Percentiles rank a stretch among this genome's conserved stretches.
Evolutionary conservation across 2,797 vertebrate genomes (phyloP).

Genomic region (Epinephelus malabaricus): DNA sequence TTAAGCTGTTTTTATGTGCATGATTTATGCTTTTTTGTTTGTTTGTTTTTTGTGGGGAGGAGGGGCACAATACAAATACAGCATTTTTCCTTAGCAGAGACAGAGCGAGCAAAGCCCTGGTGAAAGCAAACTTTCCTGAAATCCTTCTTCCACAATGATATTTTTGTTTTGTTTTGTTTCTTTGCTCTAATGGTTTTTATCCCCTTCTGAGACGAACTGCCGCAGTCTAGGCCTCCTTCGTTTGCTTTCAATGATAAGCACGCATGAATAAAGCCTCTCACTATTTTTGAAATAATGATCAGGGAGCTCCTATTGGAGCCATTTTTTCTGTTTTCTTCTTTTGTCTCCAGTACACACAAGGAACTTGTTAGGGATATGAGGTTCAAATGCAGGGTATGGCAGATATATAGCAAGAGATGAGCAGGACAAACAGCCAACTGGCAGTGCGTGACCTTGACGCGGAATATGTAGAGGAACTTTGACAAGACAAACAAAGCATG

Average conservation of each 20-base stretch:
- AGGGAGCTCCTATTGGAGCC: slow-evolving; percentile 42
- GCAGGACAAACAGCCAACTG: slow-evolving; percentile 66
- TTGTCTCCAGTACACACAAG: slow-evolving; percentile 27
- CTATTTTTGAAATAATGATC: slow-evolving; percentile 71
- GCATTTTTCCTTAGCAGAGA: slow-evolving; percentile 25
- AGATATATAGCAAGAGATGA: slow-evolving; percentile 56
- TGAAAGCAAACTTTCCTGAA: slow-evolving; percentile 54
- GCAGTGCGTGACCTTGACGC: slow-evolving; percentile 77
- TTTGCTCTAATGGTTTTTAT: slow-evolving; percentile 65
- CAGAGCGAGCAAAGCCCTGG: slow-evolving; percentile 33
- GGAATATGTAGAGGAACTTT: slow-evolving; percentile 75
- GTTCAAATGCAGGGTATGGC: slow-evolving; percentile 48
- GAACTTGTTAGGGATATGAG: slow-evolving; percentile 55
- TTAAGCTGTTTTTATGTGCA: slow-evolving; percentile 16
- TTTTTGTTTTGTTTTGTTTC: slow-evolving; percentile 64
- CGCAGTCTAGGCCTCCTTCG: slow-evolving; percentile 50
- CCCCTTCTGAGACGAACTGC: slow-evolving; percentile 66
- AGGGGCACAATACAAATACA: slow-evolving; percentile 42
- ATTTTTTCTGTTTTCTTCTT: slow-evolving; percentile 13
- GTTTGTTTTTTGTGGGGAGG: neutral
- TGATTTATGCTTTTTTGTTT: slow-evolving; percentile 26
- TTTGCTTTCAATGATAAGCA: slow-evolving; percentile 66
- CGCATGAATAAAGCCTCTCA: slow-evolving; percentile 66
- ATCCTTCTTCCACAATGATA: slow-evolving; percentile 48
- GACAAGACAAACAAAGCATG: slow-evolving; percentile 81